Conservation (phyloP, 2,888 invertebrate genomes). For the Dendrolimus pini region DNA sequence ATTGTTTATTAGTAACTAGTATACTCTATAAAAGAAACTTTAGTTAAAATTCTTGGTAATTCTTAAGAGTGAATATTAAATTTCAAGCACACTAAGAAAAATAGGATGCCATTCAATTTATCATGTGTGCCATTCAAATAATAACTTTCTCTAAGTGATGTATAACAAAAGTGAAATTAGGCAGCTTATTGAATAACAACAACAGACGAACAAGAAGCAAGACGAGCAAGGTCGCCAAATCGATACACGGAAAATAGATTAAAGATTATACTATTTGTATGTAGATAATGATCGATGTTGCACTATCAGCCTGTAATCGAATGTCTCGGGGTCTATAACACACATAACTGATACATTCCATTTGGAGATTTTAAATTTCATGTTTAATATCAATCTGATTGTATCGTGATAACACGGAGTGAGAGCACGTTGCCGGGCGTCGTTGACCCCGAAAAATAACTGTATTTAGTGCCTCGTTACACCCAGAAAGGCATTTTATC, state of each 20-base stretch:
- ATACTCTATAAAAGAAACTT: too few species aligned
- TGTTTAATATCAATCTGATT: background rate
- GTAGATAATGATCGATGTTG: background rate
- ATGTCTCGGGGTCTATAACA: background rate
- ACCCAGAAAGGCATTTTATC: conserved; percentile 12
- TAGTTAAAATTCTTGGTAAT: too few species aligned
- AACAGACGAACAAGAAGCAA: background rate
- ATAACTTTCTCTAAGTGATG: background rate
- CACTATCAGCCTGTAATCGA: background rate
- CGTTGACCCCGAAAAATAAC: conserved; percentile 25
- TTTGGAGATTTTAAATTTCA: background rate
- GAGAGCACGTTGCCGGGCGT: conserved; percentile 13
- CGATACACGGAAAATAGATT: background rate
- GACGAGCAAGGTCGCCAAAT: background rate
- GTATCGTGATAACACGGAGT: conserved; percentile 1
- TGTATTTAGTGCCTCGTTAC: conserved; percentile 20
- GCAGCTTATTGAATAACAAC: background rate
- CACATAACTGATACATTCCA: background rate
- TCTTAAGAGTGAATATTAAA: too few species aligned
- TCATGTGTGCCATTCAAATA: background rate
- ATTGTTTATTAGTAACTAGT: too few species aligned
- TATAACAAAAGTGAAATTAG: background rate
- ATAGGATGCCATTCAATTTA: background rate
- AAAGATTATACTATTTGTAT: background rate
- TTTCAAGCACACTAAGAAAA: background rate